Percentiles rank a stretch among this genome's conserved stretches.
Evolutionary conservation across 2,888 invertebrate species (phyloP).

Genomic region (Ophion ellenae): DNA sequence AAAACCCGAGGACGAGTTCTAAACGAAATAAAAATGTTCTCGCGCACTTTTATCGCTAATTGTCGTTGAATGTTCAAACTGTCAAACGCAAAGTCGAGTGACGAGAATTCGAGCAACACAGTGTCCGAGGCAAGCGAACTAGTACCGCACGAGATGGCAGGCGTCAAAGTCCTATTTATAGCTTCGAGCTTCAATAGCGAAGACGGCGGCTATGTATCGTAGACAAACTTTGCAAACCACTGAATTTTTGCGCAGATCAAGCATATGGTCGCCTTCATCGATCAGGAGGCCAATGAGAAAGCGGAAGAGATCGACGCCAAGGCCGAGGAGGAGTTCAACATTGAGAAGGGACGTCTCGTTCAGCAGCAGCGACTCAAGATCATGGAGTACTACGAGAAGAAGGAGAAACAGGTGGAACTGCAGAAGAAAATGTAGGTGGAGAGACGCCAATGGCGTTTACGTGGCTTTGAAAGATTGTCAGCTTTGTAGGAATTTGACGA

Average conservation of each 20-base stretch:
- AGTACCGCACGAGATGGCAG: neutral
- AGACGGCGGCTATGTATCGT: neutral
- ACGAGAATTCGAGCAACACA: neutral
- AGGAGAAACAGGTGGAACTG: constrained; percentile 99
- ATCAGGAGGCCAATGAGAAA: constrained; percentile 99
- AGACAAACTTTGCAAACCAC: constrained; percentile 34
- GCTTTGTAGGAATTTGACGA: neutral
- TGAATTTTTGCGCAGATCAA: constrained; percentile 91
- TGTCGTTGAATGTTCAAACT: neutral
- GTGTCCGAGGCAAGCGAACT: neutral
- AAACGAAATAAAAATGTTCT: neutral
- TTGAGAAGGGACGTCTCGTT: constrained; percentile 99
- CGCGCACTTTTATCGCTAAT: neutral
- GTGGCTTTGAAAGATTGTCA: neutral
- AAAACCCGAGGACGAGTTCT: neutral
- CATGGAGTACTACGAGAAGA: constrained; percentile 99
- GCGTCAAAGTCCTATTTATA: constrained; percentile 50
- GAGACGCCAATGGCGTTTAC: neutral
- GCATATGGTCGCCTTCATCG: constrained; percentile 99
- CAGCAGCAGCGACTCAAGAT: constrained; percentile 99
- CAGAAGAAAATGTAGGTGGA: constrained; percentile 97
- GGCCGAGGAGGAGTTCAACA: constrained; percentile 99
- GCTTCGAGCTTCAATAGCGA: constrained; percentile 21
- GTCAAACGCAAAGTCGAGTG: neutral
- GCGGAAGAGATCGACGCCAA: constrained; percentile 99